Base-by-base conservation (phyloP, 2,888 invertebrate species). In the Tyria jacobaeae region DNA sequence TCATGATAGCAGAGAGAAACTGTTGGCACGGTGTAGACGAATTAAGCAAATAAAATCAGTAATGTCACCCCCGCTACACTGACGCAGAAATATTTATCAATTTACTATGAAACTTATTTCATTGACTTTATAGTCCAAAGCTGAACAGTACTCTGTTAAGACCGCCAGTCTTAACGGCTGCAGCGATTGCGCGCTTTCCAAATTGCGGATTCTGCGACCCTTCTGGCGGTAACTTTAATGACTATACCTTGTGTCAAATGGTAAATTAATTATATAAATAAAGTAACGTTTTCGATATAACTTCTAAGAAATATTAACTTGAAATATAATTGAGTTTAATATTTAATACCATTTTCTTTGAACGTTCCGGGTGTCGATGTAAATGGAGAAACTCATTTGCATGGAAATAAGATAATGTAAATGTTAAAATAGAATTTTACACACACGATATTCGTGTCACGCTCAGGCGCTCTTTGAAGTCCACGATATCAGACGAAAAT, bases 401-500 rank as follows among this genome's bases (percentile, higher is more conserved):
- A 44, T 44, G 21, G 21, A 44, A 44, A 21, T 21, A 44, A 44
- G 21, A 44, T 44, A 44, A 44, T 44, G 44, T 44, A 44, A 21
- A 44, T 44, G 44, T 44, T 21, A 44, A 21, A 44, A 44, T 44
- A 17, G 44, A 44, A 21, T 44, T 2, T 44, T 21, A 21, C 21
- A 21, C 10, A 10, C 12, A 44, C 44, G 41, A 44, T 21, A 44
- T 44, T 21, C 44, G 17, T 44, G 21, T 44, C 44, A 21, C 21
- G 21, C 44, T 44, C 44, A 44, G 21, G 10, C 21, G 10, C 10
- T 12, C 21, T 44, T 44, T 44, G 44, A 44, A 21, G 44, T 44
- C 44, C 44, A n/a, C 17, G 27, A 7, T 31, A 31, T 31, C 27
- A 31, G 39, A 39, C 14, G 25, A 49, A 27, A 49, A 15, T 49